Evolutionary conservation across 2,888 invertebrate species (phyloP).

Genomic region (Lacanobia oleracea): DNA sequence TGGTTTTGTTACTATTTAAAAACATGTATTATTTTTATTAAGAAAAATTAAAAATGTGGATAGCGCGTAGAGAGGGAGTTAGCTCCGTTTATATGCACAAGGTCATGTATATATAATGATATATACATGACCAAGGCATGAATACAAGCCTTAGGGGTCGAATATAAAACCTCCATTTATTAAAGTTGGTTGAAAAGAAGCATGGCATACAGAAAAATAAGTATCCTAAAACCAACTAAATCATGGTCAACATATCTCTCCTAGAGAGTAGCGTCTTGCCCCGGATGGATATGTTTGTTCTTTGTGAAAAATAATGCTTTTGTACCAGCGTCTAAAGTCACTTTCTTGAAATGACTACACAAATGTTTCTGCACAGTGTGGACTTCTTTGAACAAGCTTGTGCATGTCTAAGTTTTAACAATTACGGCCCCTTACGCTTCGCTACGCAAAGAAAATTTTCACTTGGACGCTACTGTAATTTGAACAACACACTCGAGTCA

Average conservation of each 20-base stretch:
- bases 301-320: constrained; percentile 71
- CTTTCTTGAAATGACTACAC: constrained; percentile 63
- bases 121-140: too few relatives aligned
- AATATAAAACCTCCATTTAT: too few relatives aligned
- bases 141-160: too few relatives aligned
- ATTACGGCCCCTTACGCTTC: constrained; percentile 12
- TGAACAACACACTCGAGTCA: not conserved
- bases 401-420: constrained; percentile 44
- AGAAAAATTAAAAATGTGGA: too few relatives aligned
- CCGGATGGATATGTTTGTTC: constrained; percentile 72
- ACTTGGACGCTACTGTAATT: not conserved
- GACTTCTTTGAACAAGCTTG: constrained; percentile 48
- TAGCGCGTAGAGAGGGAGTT: too few relatives aligned
- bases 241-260: constrained; percentile 40
- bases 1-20: too few relatives aligned
- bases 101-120: too few relatives aligned
- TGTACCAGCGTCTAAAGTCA: constrained; percentile 66
- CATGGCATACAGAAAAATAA: not conserved
- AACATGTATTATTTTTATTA: too few relatives aligned
- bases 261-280: constrained; percentile 65
- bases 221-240: constrained; percentile 21
- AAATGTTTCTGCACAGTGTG: constrained; percentile 48
- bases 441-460: constrained; percentile 8
- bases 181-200: not conserved
- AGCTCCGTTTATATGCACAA: too few relatives aligned